Conservation (phyloP, 2,113 vertebrate species). For the Guaruba guarouba region DNA sequence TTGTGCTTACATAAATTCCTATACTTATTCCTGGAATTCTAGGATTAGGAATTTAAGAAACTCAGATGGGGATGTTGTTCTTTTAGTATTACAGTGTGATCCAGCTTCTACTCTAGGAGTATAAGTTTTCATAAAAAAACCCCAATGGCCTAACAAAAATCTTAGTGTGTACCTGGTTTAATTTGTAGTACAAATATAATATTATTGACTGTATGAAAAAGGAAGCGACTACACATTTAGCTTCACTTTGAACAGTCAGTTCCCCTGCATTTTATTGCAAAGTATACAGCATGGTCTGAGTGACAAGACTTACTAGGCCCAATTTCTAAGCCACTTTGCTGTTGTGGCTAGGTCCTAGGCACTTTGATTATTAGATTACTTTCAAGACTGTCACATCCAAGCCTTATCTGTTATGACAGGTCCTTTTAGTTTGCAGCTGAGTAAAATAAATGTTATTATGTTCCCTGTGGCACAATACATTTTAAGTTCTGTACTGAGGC, state of each 20-base stretch:
- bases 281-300: background rate
- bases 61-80: background rate
- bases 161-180: background rate
- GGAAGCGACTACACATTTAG: background rate
- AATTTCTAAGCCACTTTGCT: background rate
- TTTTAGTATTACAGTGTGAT: background rate
- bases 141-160: background rate
- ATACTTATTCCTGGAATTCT: background rate
- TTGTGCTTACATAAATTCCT: background rate
- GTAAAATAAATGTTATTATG: background rate
- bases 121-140: background rate
- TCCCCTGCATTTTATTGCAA: background rate
- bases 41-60: background rate
- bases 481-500: background rate
- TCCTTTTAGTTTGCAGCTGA: background rate
- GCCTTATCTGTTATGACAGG: background rate
- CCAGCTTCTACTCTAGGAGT: background rate
- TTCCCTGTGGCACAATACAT: background rate
- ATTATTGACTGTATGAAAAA: background rate
- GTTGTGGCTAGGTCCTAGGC: background rate
- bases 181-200: background rate
- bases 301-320: background rate
- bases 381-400: background rate
- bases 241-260: background rate
- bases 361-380: background rate